These are phyloP conservation scores for Zonitis immaculata DNA, from an alignment of 2,888 invertebrate species.

Conservation along the genomic window DNA sequence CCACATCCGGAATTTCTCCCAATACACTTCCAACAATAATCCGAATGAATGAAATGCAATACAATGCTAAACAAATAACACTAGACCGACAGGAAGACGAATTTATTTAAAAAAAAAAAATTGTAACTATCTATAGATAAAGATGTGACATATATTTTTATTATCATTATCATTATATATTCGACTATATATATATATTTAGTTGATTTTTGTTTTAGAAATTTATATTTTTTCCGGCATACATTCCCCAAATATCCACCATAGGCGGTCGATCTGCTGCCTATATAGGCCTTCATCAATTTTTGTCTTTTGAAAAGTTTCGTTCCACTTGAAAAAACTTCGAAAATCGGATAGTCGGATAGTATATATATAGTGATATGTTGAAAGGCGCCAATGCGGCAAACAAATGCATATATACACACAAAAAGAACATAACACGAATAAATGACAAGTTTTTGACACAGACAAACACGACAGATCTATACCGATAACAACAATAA, in stretches of 20 bases:
- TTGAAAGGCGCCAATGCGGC: slow-evolving; percentile 22
- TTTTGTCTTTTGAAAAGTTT: slow-evolving; percentile 1
- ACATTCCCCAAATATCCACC: too few relatives aligned
- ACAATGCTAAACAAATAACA: not conserved
- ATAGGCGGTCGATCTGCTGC: slow-evolving; percentile 17
- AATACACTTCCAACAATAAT: not conserved
- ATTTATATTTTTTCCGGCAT: too few relatives aligned
- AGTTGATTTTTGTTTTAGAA: slow-evolving; percentile 2
- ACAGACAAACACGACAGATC: too few relatives aligned
- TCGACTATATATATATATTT: too few relatives aligned
- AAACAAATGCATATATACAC: slow-evolving; percentile 11
- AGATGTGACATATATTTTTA: slow-evolving; percentile 1
- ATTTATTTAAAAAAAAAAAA: not conserved
- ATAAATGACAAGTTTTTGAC: slow-evolving; percentile 1
- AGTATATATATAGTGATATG: too few relatives aligned
- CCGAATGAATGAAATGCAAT: not conserved
- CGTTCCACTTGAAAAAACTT: slow-evolving; percentile 16
- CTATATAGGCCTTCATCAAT: slow-evolving; percentile 15
- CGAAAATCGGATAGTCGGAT: not conserved
- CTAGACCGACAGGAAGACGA: not conserved
- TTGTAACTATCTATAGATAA: not conserved
- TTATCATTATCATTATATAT: too few relatives aligned
- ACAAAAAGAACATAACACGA: not conserved
- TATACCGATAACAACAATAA: not conserved
- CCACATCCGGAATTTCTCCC: not conserved